Conservation (phyloP, 2,888 invertebrate genomes). For the Drosophila tanythrix region DNA sequence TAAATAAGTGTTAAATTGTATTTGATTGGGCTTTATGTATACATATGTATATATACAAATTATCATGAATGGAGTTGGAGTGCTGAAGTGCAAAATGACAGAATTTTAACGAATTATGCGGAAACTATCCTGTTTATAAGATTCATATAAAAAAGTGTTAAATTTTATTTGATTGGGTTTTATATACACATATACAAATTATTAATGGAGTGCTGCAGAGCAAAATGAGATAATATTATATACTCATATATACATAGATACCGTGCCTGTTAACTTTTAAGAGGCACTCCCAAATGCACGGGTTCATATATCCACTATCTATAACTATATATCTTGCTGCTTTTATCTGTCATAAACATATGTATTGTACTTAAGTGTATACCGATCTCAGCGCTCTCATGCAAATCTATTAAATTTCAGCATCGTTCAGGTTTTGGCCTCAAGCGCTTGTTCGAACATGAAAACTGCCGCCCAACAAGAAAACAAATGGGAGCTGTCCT, state of each 20-base stretch:
- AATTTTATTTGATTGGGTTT: conserved; percentile 18
- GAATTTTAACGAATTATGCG: conserved; percentile 11
- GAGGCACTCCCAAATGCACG: conserved; percentile 10
- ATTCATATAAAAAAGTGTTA: conserved; percentile 1
- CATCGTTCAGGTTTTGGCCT: conserved; percentile 18
- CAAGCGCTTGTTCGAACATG: conserved; percentile 28
- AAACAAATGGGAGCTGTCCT: conserved; percentile 57
- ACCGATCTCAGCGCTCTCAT: conserved; percentile 12
- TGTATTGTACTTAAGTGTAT: conserved; percentile 25
- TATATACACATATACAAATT: background rate
- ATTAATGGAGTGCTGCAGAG: background rate
- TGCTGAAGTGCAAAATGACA: background rate
- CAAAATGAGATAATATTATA: background rate
- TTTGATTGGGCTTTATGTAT: conserved; percentile 13
- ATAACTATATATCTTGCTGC: conserved; percentile 18
- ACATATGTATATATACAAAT: background rate
- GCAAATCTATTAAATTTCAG: conserved; percentile 27
- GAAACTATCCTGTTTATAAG: conserved; percentile 24
- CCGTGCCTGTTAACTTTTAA: background rate
- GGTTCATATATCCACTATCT: conserved; percentile 7
- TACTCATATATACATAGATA: background rate
- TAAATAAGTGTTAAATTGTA: conserved; percentile 12
- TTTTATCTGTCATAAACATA: conserved; percentile 21
- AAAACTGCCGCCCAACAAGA: conserved; percentile 40
- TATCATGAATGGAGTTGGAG: background rate